phyloP scores from a whole-genome alignment of 2,888 invertebrate species.

The Sycophila texana region DNA sequence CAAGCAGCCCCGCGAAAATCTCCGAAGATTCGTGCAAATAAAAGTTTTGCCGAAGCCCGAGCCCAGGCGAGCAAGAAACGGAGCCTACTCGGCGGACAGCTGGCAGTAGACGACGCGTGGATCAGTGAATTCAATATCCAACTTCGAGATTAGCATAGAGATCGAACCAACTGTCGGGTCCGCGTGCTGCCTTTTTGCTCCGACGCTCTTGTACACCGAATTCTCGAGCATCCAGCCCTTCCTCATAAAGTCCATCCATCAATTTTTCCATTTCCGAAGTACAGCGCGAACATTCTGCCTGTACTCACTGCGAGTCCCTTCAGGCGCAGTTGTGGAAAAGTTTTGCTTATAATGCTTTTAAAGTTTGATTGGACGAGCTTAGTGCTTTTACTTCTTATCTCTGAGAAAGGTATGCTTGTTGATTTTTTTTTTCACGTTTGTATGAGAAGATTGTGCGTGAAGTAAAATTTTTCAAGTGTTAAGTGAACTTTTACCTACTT shows the following conservation, averaged over 20 bases:
- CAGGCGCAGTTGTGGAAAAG: not conserved
- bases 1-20: not conserved
- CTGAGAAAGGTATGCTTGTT: too few species aligned
- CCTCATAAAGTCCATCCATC: slow-evolving; percentile 57
- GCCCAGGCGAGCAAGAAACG: not conserved
- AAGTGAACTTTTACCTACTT: too few species aligned
- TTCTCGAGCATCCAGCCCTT: slow-evolving; percentile 16
- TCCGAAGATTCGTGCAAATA: slow-evolving; percentile 28
- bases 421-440: too few species aligned
- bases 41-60: slow-evolving; percentile 30
- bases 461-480: too few species aligned
- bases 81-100: not conserved
- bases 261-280: slow-evolving; percentile 54
- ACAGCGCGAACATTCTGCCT: too few species aligned
- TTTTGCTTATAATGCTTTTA: not conserved
- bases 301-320: not conserved
- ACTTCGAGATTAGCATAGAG: slow-evolving; percentile 66
- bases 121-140: slow-evolving; percentile 65
- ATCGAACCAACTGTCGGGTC: slow-evolving; percentile 60
- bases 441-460: too few species aligned
- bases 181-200: slow-evolving; percentile 27
- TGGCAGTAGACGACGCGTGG: not conserved
- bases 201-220: slow-evolving; percentile 20
- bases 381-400: too few species aligned
- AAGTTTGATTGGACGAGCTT: too few species aligned